These are phyloP conservation scores for Enhydra lutris DNA, from an alignment of 2,113 vertebrate species.

Conservation along the genomic window DNA sequence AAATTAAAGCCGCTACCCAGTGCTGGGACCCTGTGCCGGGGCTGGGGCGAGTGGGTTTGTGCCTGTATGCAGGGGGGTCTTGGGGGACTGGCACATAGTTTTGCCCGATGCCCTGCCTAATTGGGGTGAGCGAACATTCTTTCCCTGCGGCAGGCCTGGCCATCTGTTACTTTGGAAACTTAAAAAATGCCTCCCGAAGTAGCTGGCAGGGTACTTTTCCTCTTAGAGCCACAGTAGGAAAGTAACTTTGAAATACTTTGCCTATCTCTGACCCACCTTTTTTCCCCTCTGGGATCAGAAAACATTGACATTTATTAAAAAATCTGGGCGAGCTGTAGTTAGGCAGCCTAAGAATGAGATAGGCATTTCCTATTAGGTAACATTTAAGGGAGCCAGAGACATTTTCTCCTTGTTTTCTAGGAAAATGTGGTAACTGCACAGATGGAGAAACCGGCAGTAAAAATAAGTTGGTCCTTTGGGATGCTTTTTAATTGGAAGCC, in stretches of 20 bases:
- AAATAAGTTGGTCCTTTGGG: neutral
- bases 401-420: neutral
- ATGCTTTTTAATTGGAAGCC: conserved; percentile 72
- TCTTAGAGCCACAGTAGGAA: neutral
- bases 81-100: neutral
- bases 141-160: neutral
- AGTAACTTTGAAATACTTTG: neutral
- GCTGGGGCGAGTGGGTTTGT: neutral
- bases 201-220: neutral
- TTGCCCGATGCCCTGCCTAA: fast-evolving
- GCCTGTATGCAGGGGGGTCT: no score
- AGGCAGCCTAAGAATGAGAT: neutral
- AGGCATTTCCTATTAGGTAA: neutral
- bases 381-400: neutral
- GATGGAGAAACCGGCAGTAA: no score
- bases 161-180: neutral
- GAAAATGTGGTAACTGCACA: neutral
- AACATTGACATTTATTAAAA: neutral
- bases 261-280: neutral
- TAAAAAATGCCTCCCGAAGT: neutral
- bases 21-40: fast-evolving
- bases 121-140: neutral
- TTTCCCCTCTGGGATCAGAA: neutral
- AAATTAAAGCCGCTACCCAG: no score
- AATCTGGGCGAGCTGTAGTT: neutral